phyloP scores from a whole-genome alignment of 2,888 invertebrate species.

The Ochropleura leucogaster region DNA sequence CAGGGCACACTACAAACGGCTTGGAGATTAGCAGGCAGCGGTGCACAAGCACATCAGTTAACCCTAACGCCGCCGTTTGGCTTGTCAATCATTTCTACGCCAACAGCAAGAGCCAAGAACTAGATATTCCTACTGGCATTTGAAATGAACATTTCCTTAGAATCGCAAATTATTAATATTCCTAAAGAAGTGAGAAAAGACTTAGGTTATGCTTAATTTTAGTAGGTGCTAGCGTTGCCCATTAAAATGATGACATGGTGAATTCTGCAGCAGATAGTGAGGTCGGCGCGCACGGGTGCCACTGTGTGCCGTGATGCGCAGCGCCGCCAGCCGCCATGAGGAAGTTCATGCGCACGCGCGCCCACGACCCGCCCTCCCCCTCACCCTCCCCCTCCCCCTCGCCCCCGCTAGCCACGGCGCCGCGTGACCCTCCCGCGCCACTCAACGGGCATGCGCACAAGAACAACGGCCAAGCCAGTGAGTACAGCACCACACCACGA shows the following conservation, averaged over 20 bases:
- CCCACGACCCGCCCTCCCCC: conserved; percentile 53
- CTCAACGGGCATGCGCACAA: conserved; percentile 56
- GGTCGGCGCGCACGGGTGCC: conserved; percentile 2
- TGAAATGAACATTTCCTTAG: not conserved
- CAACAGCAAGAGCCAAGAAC: not conserved
- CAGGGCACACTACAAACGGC: no score
- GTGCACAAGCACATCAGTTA: not conserved
- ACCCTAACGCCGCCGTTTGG: not conserved
- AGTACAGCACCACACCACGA: conserved; percentile 45
- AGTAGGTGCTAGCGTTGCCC: not conserved
- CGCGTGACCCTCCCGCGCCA: conserved; percentile 30
- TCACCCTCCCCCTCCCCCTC: conserved; percentile 21
- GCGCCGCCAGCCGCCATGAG: conserved; percentile 70
- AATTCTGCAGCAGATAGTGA: conserved; percentile 8
- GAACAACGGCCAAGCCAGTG: conserved; percentile 73
- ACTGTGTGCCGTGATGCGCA: conserved; percentile 39
- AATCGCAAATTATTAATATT: not conserved
- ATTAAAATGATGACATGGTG: not conserved
- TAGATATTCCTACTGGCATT: not conserved
- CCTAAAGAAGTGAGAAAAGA: no score
- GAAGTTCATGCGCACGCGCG: conserved; percentile 83
- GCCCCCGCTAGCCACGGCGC: conserved; percentile 53
- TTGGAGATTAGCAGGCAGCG: not conserved
- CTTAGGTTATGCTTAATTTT: not conserved
- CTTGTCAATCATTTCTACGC: not conserved